A percentile compares a stretch with the other conserved stretches of the same genome.
phyloP scores from a whole-genome alignment of 2,888 invertebrate genomes.

The Emmelina monodactyla region DNA sequence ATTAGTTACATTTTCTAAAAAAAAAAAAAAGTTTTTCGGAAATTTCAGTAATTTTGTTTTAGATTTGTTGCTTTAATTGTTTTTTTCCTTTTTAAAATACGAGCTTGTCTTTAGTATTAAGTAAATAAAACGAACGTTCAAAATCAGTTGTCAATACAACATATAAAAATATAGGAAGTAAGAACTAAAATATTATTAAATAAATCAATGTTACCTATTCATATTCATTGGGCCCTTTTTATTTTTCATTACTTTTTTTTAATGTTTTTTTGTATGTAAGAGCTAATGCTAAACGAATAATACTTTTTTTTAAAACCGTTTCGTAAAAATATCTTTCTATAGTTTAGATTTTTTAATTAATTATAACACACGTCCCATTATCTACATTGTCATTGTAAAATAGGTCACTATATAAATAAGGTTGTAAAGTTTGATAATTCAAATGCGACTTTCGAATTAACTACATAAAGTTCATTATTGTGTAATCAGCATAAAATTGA shows the following conservation, averaged over 20 bases:
- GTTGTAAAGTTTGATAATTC: conserved; percentile 57
- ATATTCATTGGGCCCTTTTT: conserved; percentile 19
- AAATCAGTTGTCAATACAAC: conserved; percentile 54
- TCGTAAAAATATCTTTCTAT: too few species aligned
- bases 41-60: conserved; percentile 11
- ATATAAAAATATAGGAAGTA: conserved; percentile 28
- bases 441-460: conserved; percentile 56
- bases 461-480: conserved; percentile 49
- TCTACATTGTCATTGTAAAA: conserved; percentile 55
- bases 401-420: conserved; percentile 42
- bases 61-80: conserved; percentile 11
- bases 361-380: too few species aligned
- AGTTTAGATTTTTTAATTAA: too few species aligned
- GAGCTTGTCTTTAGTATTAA: conserved; percentile 56
- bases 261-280: too few species aligned
- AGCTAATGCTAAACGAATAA: too few species aligned
- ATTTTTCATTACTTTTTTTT: too few species aligned
- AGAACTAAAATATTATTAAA: too few species aligned
- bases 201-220: conserved; percentile 13
- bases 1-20: too few species aligned
- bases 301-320: too few species aligned
- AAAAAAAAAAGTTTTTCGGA: conserved; percentile 6
- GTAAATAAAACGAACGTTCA: conserved; percentile 42
- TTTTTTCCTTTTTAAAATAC: conserved; percentile 21
- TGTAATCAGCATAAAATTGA: conserved; percentile 58